These are phyloP conservation scores for Apis cerana DNA, from an alignment of 1,140 invertebrate genomes.

Conservation along the genomic window DNA sequence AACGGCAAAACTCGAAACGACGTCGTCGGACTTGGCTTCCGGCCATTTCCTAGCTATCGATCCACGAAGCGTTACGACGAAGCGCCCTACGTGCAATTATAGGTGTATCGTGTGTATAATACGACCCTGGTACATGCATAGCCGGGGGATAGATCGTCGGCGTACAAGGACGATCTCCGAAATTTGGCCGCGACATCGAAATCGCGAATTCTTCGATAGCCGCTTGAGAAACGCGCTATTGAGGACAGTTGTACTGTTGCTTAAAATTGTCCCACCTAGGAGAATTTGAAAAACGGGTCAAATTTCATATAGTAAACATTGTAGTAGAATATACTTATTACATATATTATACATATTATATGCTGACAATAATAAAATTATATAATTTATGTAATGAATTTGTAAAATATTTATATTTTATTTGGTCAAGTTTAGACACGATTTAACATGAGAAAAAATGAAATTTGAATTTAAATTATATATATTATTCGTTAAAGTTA, in stretches of 20 bases:
- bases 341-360: neutral
- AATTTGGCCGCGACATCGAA: conserved; percentile 36
- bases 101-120: conserved; percentile 72
- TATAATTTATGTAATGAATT: neutral
- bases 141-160: conserved; percentile 35
- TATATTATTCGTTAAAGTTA: neutral
- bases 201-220: conserved; percentile 37
- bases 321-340: neutral
- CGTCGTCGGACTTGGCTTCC: conserved; percentile 80
- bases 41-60: conserved; percentile 80
- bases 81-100: conserved; percentile 78
- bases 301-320: neutral
- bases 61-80: conserved; percentile 78
- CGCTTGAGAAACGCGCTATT: conserved; percentile 6
- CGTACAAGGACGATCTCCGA: conserved; percentile 43
- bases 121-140: conserved; percentile 55
- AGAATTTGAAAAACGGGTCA: conserved; percentile 3
- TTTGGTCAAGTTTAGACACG: neutral
- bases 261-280: neutral
- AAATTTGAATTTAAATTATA: neutral
- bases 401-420: no score
- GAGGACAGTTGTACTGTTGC: neutral
- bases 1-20: conserved; percentile 80
- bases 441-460: no score
- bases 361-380: neutral